phyloP scores from a whole-genome alignment of 2,888 invertebrate species.

The Metallyticus violacea region DNA sequence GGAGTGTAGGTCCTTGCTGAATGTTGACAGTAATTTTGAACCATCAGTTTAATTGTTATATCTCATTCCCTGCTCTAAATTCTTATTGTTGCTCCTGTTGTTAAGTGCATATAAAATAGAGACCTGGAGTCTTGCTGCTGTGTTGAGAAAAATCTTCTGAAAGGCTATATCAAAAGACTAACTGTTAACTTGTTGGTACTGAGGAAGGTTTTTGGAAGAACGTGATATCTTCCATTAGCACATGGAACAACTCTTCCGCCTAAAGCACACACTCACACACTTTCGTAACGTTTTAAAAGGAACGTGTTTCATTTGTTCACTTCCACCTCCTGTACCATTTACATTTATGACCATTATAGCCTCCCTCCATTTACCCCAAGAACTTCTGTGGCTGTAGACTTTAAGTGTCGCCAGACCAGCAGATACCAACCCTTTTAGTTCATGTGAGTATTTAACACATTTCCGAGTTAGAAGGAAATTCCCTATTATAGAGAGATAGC shows the following conservation, averaged over 20 bases:
- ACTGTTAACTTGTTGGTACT: background rate
- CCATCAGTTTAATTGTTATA: too few relatives aligned
- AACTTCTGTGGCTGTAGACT: background rate
- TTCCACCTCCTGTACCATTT: background rate
- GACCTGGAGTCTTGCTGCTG: background rate
- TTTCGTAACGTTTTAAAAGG: background rate
- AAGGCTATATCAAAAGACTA: too few relatives aligned
- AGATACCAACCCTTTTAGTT: too few relatives aligned
- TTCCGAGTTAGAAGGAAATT: background rate
- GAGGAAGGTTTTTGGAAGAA: background rate
- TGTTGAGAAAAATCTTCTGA: background rate
- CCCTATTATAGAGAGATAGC: background rate
- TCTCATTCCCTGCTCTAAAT: too few relatives aligned
- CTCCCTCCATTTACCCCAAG: background rate
- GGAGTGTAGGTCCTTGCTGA: too few relatives aligned
- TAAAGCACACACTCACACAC: background rate
- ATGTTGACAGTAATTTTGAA: too few relatives aligned
- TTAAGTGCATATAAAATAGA: background rate
- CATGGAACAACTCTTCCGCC: background rate
- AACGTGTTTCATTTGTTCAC: background rate
- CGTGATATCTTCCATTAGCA: background rate
- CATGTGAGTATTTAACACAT: background rate
- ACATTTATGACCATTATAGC: background rate
- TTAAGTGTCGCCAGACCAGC: background rate
- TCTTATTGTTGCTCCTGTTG: background rate